Evolutionary conservation across 2,113 vertebrate genomes (phyloP).

Genomic region (Prinia subflava): DNA sequence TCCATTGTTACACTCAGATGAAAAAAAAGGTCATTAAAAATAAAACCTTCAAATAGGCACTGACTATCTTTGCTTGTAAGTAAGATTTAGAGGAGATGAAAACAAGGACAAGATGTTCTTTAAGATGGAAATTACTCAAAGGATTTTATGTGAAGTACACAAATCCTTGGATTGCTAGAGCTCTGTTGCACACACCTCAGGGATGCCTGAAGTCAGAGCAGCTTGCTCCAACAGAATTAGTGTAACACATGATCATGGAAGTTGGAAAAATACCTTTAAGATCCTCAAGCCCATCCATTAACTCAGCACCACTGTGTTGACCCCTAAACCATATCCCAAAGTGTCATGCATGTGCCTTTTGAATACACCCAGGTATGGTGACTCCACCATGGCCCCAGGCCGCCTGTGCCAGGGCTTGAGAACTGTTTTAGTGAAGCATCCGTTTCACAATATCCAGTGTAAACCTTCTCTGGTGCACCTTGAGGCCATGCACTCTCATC

Average conservation of each 20-base stretch:
- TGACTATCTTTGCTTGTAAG: background rate
- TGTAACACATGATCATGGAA: too few relatives aligned
- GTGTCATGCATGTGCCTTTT: background rate
- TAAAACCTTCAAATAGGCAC: background rate
- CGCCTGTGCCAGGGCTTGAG: background rate
- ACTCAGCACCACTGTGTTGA: background rate
- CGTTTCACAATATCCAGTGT: too few relatives aligned
- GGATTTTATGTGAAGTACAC: background rate
- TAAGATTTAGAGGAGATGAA: background rate
- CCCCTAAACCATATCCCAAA: background rate
- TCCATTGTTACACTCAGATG: slow-evolving; percentile 45
- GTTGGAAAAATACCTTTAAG: background rate
- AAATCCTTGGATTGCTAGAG: background rate
- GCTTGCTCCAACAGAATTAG: background rate
- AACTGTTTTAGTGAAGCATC: too few relatives aligned
- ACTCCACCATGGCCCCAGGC: background rate
- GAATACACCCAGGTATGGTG: too few relatives aligned
- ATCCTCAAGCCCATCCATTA: background rate
- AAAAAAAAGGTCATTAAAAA: slow-evolving; percentile 46
- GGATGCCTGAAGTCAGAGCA: background rate
- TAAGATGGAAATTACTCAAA: background rate
- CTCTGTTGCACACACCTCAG: background rate
- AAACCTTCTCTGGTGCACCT: background rate
- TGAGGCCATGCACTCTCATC: background rate
- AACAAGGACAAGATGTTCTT: background rate